These are phyloP conservation scores for Diachrysia chrysitis DNA, from an alignment of 2,888 invertebrate genomes.

Conservation along the genomic window DNA sequence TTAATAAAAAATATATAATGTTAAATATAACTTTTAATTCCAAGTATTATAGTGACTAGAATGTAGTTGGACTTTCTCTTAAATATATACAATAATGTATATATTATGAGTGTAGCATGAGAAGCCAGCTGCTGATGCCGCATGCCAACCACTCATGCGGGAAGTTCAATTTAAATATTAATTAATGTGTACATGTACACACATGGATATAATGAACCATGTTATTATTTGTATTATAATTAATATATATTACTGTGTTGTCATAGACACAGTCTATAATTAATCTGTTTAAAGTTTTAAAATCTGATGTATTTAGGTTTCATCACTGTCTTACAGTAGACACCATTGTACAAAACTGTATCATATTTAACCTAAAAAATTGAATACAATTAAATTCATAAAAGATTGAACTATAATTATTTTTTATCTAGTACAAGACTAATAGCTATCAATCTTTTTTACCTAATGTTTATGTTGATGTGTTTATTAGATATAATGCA, in stretches of 20 bases:
- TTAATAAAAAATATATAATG: too few species aligned
- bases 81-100: background rate
- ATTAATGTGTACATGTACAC: slow-evolving; percentile 9
- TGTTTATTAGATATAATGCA: background rate
- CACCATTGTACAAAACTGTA: too few species aligned
- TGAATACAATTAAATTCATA: too few species aligned
- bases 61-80: background rate
- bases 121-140: background rate
- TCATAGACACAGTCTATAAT: background rate
- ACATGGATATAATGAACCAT: background rate
- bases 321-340: too few species aligned
- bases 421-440: background rate
- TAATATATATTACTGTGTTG: background rate
- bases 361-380: too few species aligned
- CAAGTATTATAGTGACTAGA: background rate
- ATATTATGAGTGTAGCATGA: background rate
- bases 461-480: slow-evolving; percentile 1
- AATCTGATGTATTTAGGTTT: too few species aligned
- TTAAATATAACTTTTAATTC: background rate
- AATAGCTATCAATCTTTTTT: background rate
- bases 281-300: too few species aligned
- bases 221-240: background rate
- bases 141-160: slow-evolving; percentile 19
- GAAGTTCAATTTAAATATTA: slow-evolving; percentile 31
- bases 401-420: too few species aligned